Conservation (phyloP, 2,797 vertebrate species). For the Cuniculus paca region DNA sequence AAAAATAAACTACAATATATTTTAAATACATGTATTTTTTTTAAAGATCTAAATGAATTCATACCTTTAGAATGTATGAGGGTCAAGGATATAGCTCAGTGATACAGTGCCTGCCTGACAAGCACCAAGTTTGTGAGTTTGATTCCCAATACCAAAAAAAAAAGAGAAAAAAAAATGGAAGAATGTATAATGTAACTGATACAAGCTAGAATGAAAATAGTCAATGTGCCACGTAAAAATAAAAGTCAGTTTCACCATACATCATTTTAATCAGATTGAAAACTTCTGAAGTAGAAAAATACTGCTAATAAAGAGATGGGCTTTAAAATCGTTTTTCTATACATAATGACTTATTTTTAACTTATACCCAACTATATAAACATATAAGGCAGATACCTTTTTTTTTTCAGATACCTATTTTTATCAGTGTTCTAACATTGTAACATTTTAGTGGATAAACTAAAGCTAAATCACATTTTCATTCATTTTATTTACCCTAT, state of each 20-base stretch:
- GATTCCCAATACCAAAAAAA: too few relatives aligned
- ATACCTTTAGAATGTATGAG: background rate
- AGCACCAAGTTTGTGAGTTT: too few relatives aligned
- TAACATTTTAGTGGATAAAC: background rate
- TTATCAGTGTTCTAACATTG: background rate
- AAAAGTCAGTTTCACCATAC: conserved; percentile 1
- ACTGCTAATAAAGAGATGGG: conserved; percentile 40
- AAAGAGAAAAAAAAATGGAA: too few relatives aligned
- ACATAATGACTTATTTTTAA: conserved; percentile 32
- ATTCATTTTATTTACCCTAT: conserved; percentile 43
- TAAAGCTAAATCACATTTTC: background rate
- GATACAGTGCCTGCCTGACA: too few relatives aligned
- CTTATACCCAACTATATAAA: background rate
- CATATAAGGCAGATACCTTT: conserved; percentile 1
- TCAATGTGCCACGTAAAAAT: background rate
- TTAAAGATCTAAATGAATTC: conserved; percentile 40
- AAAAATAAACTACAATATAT: background rate
- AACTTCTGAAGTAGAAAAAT: background rate
- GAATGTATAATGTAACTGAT: background rate
- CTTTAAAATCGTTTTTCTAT: background rate
- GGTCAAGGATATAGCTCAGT: too few relatives aligned
- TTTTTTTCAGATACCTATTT: conserved; percentile 29
- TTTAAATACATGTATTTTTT: background rate
- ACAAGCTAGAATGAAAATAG: conserved; percentile 1
- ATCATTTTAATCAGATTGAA: conserved; percentile 42